A percentile compares a stretch with the other conserved stretches of the same genome.
Conservation (phyloP, 2,888 invertebrate species). For the Drosophila austrosaltans region DNA sequence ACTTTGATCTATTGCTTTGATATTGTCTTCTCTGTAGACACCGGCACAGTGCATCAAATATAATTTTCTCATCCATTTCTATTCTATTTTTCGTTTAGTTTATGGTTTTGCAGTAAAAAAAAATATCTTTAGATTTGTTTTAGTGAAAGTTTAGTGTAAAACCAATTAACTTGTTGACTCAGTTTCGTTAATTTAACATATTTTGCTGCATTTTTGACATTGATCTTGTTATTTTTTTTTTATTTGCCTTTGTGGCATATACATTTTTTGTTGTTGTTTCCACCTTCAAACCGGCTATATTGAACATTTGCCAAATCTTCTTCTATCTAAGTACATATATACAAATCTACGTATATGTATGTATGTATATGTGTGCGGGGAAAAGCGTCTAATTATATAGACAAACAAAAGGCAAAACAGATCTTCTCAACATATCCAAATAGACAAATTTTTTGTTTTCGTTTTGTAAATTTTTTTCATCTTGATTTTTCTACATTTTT, state of each 20-base stretch:
- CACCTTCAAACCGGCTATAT: slow-evolving; percentile 10
- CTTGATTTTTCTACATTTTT: slow-evolving; percentile 4
- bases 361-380: too few species aligned
- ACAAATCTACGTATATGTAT: background rate
- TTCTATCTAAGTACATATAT: background rate
- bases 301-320: slow-evolving; percentile 6
- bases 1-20: too few species aligned
- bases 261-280: background rate
- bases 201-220: slow-evolving; percentile 8
- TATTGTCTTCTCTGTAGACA: too few species aligned
- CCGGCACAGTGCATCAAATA: too few species aligned
- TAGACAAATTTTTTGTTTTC: background rate
- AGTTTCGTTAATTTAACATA: background rate
- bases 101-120: too few species aligned
- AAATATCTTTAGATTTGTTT: background rate
- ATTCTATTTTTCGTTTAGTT: background rate
- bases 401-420: slow-evolving; percentile 4
- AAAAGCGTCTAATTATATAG: slow-evolving; percentile 4
- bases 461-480: background rate
- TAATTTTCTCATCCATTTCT: too few species aligned
- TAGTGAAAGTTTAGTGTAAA: background rate
- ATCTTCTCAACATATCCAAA: background rate
- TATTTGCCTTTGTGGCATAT: background rate
- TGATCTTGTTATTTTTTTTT: slow-evolving; percentile 10
- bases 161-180: slow-evolving; percentile 4